Evolutionary conservation across 1,140 invertebrate species (phyloP), one percentile per base, ranked within the genome.

Genomic region (Wasmannia auropunctata): DNA sequence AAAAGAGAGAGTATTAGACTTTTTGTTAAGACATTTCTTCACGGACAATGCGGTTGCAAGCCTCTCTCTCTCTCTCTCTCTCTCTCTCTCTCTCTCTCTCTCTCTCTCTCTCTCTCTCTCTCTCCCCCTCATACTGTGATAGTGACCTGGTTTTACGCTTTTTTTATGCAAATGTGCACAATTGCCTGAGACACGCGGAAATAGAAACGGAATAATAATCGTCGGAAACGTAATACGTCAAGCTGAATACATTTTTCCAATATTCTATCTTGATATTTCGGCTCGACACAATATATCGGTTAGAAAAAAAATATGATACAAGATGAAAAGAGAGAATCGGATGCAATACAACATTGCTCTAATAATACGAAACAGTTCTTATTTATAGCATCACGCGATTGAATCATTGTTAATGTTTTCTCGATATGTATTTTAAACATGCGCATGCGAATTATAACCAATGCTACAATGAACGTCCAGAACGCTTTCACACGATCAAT

Each of bases 221-320:
- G 34, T 56, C 77, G 63, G 49, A 40, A 81, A 70, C 63, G 63
- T 40, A 63, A 81, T 70, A 28, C 49, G 49, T 81, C 63, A 56
- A 56, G 49, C 63, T 51, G 22, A 63, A 81, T 63, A 43, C 40
- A 81, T 81, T 81, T 80, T 80, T 69, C 76, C 43, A 43, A 80
- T 80, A 80, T 69, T 70, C 8, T n/a, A 37, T 49, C 63, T 81
- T 56, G 63, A 80, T 56, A 28, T 80, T 31, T 14, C 22, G 46
- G n/a, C n/a, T 49, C 77, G 77, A 69, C 46, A 5, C 34, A 54
- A 40, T 62, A 62, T 28, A 22, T 70, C 22, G 43, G 19, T 16
- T 11, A 49, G 25, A 56, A 28, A 67, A 22, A 69, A 60, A 40
- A 54, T 14, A 56, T 70, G 22, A 56, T 25, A 19, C 28, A 19